Percentiles rank a stretch among this genome's conserved stretches.
Evolutionary conservation across 2,113 vertebrate genomes (phyloP).

Genomic region (Triplophysa siluroides): DNA sequence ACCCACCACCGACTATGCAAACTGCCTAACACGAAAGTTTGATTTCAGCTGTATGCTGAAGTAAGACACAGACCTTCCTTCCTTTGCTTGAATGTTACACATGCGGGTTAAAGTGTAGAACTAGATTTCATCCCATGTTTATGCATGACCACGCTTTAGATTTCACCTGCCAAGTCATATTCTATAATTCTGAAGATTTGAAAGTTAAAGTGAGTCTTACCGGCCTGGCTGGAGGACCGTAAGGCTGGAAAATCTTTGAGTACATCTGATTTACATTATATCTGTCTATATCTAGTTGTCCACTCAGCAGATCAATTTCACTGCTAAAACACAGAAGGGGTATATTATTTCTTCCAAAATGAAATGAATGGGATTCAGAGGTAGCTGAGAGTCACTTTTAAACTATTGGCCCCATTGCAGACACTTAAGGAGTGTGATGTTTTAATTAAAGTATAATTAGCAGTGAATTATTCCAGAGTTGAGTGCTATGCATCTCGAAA

Average conservation of each 20-base stretch:
- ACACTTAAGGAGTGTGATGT: constrained; percentile 23
- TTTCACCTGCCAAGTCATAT: constrained; percentile 43
- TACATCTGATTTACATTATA: constrained; percentile 74
- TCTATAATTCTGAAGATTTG: constrained; percentile 54
- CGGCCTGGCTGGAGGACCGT: constrained; percentile 59
- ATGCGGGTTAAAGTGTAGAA: constrained; percentile 59
- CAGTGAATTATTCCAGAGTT: constrained; percentile 13
- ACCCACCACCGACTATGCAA: constrained; percentile 46
- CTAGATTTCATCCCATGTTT: constrained; percentile 63
- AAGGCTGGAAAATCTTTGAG: constrained; percentile 59
- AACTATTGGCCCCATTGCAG: constrained; percentile 9
- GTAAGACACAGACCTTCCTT: constrained; percentile 48
- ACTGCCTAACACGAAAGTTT: constrained; percentile 53
- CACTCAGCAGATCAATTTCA: constrained; percentile 64
- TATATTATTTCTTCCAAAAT: constrained; percentile 32
- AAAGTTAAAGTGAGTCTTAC: constrained; percentile 56
- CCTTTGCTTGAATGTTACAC: constrained; percentile 53
- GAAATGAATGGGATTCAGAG: neutral
- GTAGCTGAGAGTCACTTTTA: constrained; percentile 9
- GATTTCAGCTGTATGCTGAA: constrained; percentile 57
- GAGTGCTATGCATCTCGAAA: constrained; percentile 4
- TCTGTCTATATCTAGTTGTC: constrained; percentile 63
- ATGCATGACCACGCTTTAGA: constrained; percentile 66
- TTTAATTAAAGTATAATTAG: constrained; percentile 24
- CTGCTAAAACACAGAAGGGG: constrained; percentile 42